Conservation (phyloP, 2,888 invertebrate species). For the Mamestra brassicae region DNA sequence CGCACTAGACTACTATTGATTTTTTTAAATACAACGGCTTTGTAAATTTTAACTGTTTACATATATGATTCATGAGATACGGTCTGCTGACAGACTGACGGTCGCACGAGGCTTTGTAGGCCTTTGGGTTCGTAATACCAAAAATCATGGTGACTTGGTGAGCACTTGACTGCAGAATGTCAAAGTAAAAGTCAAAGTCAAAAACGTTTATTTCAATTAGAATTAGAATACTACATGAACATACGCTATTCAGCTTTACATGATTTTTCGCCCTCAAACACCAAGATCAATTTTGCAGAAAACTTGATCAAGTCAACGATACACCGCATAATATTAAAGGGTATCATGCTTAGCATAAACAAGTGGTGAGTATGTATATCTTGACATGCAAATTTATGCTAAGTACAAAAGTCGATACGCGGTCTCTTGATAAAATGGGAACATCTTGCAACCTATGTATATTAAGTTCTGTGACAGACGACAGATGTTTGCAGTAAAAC, state of each 20-base stretch:
- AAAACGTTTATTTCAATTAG: too few relatives aligned
- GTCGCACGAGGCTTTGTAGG: too few relatives aligned
- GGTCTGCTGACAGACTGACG: too few relatives aligned
- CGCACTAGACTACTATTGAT: too few relatives aligned
- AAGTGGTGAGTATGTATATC: slow-evolving; percentile 76
- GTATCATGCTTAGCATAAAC: slow-evolving; percentile 79
- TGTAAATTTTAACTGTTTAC: too few relatives aligned
- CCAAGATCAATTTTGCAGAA: slow-evolving; percentile 54
- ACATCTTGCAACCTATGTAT: slow-evolving; percentile 63
- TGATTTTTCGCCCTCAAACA: slow-evolving; percentile 29
- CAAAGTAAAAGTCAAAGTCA: too few relatives aligned
- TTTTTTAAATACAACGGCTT: too few relatives aligned
- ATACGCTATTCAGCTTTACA: background rate
- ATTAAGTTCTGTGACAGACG: slow-evolving; percentile 41
- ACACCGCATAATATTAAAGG: slow-evolving; percentile 69
- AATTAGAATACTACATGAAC: too few relatives aligned
- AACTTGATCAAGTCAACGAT: slow-evolving; percentile 71
- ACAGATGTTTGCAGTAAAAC: slow-evolving; percentile 36
- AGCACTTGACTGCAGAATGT: too few relatives aligned
- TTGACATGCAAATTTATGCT: slow-evolving; percentile 89
- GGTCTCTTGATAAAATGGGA: slow-evolving; percentile 70
- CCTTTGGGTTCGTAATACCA: too few relatives aligned
- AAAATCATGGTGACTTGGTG: too few relatives aligned
- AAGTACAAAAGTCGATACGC: slow-evolving; percentile 87
- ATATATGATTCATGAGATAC: too few relatives aligned